Evolutionary conservation across 2,888 invertebrate genomes (phyloP), one percentile per base, ranked within the genome.

Genomic region (Polymixis lichenea): DNA sequence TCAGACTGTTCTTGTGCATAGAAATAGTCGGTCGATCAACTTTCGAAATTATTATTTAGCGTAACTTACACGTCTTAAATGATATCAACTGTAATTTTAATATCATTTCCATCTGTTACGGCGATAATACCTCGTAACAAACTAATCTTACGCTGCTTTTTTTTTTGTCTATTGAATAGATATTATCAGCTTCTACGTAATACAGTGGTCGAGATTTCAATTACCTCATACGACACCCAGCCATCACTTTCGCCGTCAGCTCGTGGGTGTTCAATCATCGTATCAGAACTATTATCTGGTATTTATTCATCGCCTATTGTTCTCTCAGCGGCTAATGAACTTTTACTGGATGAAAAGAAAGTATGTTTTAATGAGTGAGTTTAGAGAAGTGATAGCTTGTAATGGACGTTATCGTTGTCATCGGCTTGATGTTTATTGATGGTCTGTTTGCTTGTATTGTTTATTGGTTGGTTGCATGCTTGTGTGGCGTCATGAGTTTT

Each of bases 311-410:
- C 86, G 80, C 77, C 92, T 89, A 94, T 95, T 95, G 95, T 95
- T 93, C 92, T 90, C 88, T 86, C 86, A 80, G 82, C 88, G 90
- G 88, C 91, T 94, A 94, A 95, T 94, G 94, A 95, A 94, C 94
- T 94, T 93, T 93, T 93, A 92, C 93, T 89, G 80, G 78, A 79
- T 75, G 75, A 78, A 86, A 87, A 84, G 94, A 94, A 95, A 95
- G 94, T 92, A 80, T 89, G 89, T 72, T 84, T 89, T 93, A 93
- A 94, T 93, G 92, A 92, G 90, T 90, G 87, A 87, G 89, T 91
- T 92, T 92, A 90, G 89, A 89, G 88, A 90, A 90, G 87, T 89
- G 89, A 92, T 91, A 89, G 88, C 88, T 90, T 87, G 89, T 92
- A 91, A 91, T 92, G 87, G 89, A 89, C 90, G 88, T 87, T 90